Base-by-base conservation (phyloP, 2,113 vertebrate genomes). In the Platichthys stellatus region DNA sequence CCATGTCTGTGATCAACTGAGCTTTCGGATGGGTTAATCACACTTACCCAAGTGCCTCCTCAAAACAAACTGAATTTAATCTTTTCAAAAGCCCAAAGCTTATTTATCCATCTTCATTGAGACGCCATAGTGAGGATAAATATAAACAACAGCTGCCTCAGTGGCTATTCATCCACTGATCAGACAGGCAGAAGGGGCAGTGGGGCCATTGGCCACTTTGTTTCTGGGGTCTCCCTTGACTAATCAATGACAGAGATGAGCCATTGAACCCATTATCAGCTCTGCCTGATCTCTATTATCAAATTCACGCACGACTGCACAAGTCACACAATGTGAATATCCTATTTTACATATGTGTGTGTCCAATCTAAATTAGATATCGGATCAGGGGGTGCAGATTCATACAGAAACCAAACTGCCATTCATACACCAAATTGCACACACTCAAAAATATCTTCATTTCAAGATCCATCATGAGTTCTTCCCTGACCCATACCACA, bases 211-310 rank as follows among this genome's bases (percentile, higher is more conserved):
- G 69, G 60, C 28, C 67, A 74, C 76, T 89, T 89, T 88, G 86
- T 90, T 75, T 80, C 53, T 51, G 65, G 65, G 76, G 69, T 80
- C 69, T 86, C 65, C 81, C 77, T 75, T 83, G 77, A 88, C 81
- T 87, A 90, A 90, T 92, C 88, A 88, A 85, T 88, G 77, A 89
- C 75, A 74, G 40, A 72, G 85, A 84, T 80, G 78, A 87, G 85
- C 79, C 75, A 84, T 61, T 61, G 69, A 23, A 13, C 63, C 66
- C 58, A 73, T 90, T 78, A 82, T 78, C 80, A 60, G 38, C 70
- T 81, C 74, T 72, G 57, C 74, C 58, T 75, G 21, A 63, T 78
- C 40, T 63, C 82, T 79, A 62, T 63, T 60, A 59, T 75, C 24
- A 78, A 57, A 87, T 56, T n/a, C 49, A 60, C 23, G 24, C 61